Evolutionary conservation across 1,140 invertebrate genomes (phyloP), one percentile per base, ranked within the genome.

Genomic region (Aradophagus sp.): DNA sequence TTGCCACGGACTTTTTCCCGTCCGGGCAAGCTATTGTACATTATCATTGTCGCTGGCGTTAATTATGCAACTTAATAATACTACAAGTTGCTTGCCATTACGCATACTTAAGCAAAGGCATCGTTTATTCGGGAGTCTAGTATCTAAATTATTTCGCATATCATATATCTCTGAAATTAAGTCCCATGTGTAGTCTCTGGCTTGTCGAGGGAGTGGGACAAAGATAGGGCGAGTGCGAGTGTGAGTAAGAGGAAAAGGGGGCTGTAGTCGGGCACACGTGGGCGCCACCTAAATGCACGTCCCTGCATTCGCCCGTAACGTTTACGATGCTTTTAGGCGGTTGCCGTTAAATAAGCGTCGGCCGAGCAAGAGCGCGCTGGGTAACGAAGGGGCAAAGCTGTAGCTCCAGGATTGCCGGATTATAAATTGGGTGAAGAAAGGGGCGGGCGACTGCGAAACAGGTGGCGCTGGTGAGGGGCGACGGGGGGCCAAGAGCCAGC

Each of bases 291-390:
- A 67, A 66, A 66, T 66, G 62, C 56, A 66, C 61, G 50, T 56
- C 48, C 61, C 59, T 62, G 69, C 66, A 56, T 72, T 66, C 61
- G 61, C 39, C 62, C 68, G 66, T 72, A 77, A 73, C 68, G 62
- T 77, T 74, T 77, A 74, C 72, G 72, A 73, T 77, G 75, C 75
- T 74, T 74, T 77, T 74, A 77, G 75, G 63, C 62, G 66, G 75
- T 71, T 62, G 61, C 61, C 62, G 72, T 74, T 74, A 72, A 76
- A 74, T 74, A 76, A 74, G 58, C 68, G 56, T 58, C 52, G 65
- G 61, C 58, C 65, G 23, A 68, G 35, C 19, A 36, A 53, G 45
- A 68, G 70, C 50, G 38, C 50, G 32, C 55, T 38, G 55, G 59
- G 39, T 68, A 73, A 75, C 63, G 63, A 63, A 74, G 70, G 75